These are phyloP conservation scores for Rhopalosiphum nymphaeae DNA, from an alignment of 2,888 invertebrate genomes.

Conservation along the genomic window DNA sequence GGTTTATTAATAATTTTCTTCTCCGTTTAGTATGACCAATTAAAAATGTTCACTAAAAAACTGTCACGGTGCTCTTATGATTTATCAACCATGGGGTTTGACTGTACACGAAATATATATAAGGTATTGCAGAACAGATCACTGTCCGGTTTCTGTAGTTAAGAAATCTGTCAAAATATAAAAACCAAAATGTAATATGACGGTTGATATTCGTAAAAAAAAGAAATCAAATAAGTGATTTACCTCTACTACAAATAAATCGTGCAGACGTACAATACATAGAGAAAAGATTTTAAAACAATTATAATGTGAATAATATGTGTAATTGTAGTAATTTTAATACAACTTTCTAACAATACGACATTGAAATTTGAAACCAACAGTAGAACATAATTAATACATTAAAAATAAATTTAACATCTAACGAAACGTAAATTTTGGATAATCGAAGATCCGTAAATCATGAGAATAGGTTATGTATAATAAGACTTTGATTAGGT, in stretches of 20 bases:
- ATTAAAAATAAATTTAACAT: not conserved
- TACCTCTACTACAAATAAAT: not conserved
- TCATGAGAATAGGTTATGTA: not conserved
- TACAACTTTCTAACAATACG: not conserved
- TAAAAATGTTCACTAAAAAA: conserved; percentile 21
- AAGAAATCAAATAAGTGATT: not conserved
- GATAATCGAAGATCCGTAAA: not conserved
- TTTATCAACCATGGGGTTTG: conserved; percentile 49
- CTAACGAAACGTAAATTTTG: not conserved
- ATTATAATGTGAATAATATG: not conserved
- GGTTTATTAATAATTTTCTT: conserved; percentile 53
- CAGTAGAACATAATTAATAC: not conserved
- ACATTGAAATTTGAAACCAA: not conserved
- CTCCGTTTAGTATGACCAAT: conserved; percentile 48
- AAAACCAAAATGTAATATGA: not conserved
- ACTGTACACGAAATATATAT: conserved; percentile 5
- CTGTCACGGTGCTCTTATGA: conserved; percentile 33
- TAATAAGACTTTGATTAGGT: not conserved
- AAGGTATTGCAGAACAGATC: not conserved
- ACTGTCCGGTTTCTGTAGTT: conserved; percentile 12
- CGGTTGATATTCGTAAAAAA: not conserved
- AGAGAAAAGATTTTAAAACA: not conserved
- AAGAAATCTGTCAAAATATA: conserved; percentile 25
- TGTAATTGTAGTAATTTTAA: not conserved
- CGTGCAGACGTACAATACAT: too few species aligned